These are phyloP conservation scores for Drosophila buzzatii DNA, from an alignment of 2,888 invertebrate genomes.

Conservation along the genomic window DNA sequence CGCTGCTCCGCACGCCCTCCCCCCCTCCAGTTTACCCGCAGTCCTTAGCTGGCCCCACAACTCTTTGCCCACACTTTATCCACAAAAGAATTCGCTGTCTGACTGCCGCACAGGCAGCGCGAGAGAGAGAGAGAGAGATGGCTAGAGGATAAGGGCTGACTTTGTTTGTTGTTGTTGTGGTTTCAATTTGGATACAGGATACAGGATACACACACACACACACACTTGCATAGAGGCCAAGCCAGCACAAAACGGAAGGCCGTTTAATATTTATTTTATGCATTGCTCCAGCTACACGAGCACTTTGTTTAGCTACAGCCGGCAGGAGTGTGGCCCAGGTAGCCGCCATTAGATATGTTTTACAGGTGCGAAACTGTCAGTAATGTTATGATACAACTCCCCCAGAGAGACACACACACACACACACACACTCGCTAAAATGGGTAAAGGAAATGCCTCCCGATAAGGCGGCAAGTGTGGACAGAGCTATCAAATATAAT, in stretches of 20 bases:
- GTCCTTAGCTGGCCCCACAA: neutral
- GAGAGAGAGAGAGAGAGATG: neutral
- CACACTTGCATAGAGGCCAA: conserved; percentile 34
- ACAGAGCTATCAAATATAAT: conserved; percentile 26
- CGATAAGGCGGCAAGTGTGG: conserved; percentile 24
- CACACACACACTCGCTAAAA: neutral
- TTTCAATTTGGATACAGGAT: conserved; percentile 77
- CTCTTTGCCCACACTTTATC: conserved; percentile 3
- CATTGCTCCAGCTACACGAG: conserved; percentile 53
- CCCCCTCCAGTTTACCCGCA: neutral
- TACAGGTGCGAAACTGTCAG: conserved; percentile 64
- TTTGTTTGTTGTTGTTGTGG: conserved; percentile 74
- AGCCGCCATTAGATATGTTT: conserved; percentile 49
- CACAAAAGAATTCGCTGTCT: conserved; percentile 24
- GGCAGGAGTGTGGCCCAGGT: neutral
- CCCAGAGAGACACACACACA: neutral
- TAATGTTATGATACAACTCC: conserved; percentile 41
- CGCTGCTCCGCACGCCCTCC: conserved; percentile 30
- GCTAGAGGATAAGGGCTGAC: neutral
- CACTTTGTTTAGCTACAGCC: conserved; percentile 40
- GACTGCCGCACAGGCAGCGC: conserved; percentile 3
- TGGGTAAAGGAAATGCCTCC: neutral
- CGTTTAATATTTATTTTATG: conserved; percentile 78
- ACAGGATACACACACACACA: conserved; percentile 52
- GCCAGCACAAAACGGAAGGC: conserved; percentile 65